phyloP scores from a whole-genome alignment of 2,113 vertebrate genomes.

The Alouatta palliata region DNA sequence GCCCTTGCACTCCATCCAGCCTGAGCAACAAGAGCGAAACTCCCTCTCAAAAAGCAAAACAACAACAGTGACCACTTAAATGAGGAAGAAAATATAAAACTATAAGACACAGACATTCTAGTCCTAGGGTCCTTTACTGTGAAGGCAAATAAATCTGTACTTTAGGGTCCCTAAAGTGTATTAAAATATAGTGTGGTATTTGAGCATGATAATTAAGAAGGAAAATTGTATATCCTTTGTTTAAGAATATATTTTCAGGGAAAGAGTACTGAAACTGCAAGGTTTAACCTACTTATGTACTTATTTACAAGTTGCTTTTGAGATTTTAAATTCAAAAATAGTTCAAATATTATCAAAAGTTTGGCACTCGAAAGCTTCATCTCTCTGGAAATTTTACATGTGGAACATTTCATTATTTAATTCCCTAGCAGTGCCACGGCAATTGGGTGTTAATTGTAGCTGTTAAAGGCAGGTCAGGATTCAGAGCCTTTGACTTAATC shows the following conservation, averaged over 20 bases:
- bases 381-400: constrained; percentile 33
- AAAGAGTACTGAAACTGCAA: constrained; percentile 22
- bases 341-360: constrained; percentile 43
- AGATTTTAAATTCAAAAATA: constrained; percentile 56
- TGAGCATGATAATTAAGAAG: constrained; percentile 37
- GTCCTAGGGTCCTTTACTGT: not conserved
- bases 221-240: constrained; percentile 31
- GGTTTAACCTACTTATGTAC: not conserved
- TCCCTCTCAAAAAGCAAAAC: no score
- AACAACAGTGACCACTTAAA: not conserved
- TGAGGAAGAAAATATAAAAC: constrained; percentile 31
- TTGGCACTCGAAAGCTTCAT: constrained; percentile 33
- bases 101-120: constrained; percentile 35
- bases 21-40: no score
- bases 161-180: constrained; percentile 3
- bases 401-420: constrained; percentile 33
- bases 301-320: constrained; percentile 55
- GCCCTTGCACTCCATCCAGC: no score
- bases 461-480: constrained; percentile 53
- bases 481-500: constrained; percentile 50
- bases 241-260: constrained; percentile 53
- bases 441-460: constrained; percentile 37
- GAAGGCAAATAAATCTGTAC: constrained; percentile 28
- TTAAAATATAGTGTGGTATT: constrained; percentile 43
- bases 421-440: constrained; percentile 17